phyloP scores from a whole-genome alignment of 2,888 invertebrate species.

The Cabera pusaria region DNA sequence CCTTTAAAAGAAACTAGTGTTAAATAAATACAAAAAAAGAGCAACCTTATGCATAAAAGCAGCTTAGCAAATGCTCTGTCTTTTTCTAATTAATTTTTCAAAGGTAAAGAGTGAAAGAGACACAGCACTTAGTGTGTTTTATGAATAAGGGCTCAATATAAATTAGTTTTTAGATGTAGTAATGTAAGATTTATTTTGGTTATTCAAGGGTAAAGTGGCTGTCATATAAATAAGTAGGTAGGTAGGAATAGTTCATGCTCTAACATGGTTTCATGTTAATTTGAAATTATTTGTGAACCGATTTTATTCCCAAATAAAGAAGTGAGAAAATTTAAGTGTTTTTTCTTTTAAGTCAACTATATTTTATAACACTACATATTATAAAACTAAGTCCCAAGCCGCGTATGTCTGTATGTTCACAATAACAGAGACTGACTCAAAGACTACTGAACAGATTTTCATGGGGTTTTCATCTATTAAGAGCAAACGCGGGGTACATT shows the following conservation, averaged over 20 bases:
- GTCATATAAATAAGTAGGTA: constrained; percentile 40
- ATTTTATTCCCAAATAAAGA: constrained; percentile 76
- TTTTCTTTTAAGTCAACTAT: constrained; percentile 28
- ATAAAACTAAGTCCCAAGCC: too few species aligned
- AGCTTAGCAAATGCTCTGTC: too few species aligned
- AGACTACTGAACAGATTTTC: too few species aligned
- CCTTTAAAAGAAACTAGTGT: constrained; percentile 28
- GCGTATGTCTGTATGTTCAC: too few species aligned
- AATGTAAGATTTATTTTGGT: constrained; percentile 63
- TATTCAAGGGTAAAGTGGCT: constrained; percentile 44
- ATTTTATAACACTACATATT: too few species aligned
- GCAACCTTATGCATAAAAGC: too few species aligned
- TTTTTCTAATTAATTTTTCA: too few species aligned
- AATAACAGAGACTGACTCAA: too few species aligned
- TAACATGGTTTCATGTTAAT: constrained; percentile 16
- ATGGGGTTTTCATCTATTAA: too few species aligned
- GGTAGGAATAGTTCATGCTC: constrained; percentile 36
- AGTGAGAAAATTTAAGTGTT: constrained; percentile 43
- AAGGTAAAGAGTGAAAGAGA: too few species aligned
- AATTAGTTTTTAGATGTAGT: constrained; percentile 47
- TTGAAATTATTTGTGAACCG: constrained; percentile 47
- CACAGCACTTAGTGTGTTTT: constrained; percentile 1
- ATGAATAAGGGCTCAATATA: constrained; percentile 17
- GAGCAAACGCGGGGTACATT: too few species aligned
- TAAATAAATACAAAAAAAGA: constrained; percentile 1